Evolutionary conservation across 2,888 invertebrate species (phyloP), one percentile per base, ranked within the genome.

Genomic region (Philhelius pedissequus): DNA sequence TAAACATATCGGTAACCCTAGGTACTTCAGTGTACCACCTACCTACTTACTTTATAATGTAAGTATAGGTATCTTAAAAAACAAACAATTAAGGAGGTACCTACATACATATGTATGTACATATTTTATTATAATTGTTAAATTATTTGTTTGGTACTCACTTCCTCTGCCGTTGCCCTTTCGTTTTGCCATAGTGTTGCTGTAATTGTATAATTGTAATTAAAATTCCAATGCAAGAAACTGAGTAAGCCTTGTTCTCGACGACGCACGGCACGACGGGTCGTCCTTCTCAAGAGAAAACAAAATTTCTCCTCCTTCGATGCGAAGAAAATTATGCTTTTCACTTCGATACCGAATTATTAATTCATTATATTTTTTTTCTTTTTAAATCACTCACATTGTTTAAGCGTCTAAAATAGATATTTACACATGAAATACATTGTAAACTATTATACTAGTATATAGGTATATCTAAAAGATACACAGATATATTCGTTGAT

Each of bases 131-230:
- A 1, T 13, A 13, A 35, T 9, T 35, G 3, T 40, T 15, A n/a
- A 38, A 35, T 35, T 13, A 35, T 38, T 9, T 1, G 15, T 38
- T 9, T 1, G 15, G 20, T 73, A 84, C 84, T 84, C 54, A 84
- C 84, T 84, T 84, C 84, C 84, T 75, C 84, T 52, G 40, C 71
- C 79, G 75, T 27, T 76, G 11, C 84, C 84, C 50, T 84, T 84
- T 68, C 84, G 75, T 32, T 84, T 84, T 27, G 84, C 84, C 84
- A 84, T 84, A 15, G 27, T 80, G 15, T 75, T 15, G 32, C 6
- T 32, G 9, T 79, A 22, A 45, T 56, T 25, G 64, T 62, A 40
- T 35, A 76, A 68, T 68, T 68, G 35, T 27, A 78, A 69, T 68
- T 11, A 71, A 71, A 84, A 70, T 68, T 68, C 75, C 70, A 68